phyloP scores from a whole-genome alignment of 1,140 invertebrate species.

The Mya arenaria region DNA sequence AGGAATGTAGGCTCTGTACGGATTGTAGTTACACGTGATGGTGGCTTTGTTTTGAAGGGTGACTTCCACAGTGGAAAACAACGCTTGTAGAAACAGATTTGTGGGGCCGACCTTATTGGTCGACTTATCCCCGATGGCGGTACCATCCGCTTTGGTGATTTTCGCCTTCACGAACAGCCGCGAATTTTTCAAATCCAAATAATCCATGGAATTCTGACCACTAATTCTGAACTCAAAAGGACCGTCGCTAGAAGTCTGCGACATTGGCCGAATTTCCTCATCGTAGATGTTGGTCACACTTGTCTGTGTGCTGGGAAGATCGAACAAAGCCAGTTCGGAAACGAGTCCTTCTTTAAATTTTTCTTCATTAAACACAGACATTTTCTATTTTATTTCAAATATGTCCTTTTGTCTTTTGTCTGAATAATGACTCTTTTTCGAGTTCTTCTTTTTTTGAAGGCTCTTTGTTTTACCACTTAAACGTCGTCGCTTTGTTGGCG shows the following conservation, averaged over 20 bases:
- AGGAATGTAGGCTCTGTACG: conserved; percentile 14
- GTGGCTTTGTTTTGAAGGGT: conserved; percentile 18
- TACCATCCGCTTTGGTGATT: conserved; percentile 11
- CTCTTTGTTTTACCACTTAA: conserved; percentile 10
- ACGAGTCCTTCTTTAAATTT: conserved; percentile 17
- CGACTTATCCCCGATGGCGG: background rate
- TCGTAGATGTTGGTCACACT: conserved; percentile 39
- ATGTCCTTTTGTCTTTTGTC: conserved; percentile 1
- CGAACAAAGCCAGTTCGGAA: conserved; percentile 27
- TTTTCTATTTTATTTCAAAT: conserved; percentile 20
- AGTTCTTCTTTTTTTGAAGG: conserved; percentile 6
- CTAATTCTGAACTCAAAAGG: conserved; percentile 51
- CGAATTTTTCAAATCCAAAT: conserved; percentile 14
- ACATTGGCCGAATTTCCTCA: conserved; percentile 41
- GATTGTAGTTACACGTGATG: conserved; percentile 32
- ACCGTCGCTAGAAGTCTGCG: conserved; percentile 20
- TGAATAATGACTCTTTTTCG: background rate
- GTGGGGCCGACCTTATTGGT: background rate
- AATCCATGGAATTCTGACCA: conserved; percentile 22
- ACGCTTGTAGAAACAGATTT: conserved; percentile 25
- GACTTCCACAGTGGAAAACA: conserved; percentile 7
- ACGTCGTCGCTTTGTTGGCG: background rate
- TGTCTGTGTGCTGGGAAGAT: conserved; percentile 43
- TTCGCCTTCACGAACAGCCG: conserved; percentile 37
- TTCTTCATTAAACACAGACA: conserved; percentile 22